Conservation (phyloP, 2,888 invertebrate species). For the Molorchus minor region DNA sequence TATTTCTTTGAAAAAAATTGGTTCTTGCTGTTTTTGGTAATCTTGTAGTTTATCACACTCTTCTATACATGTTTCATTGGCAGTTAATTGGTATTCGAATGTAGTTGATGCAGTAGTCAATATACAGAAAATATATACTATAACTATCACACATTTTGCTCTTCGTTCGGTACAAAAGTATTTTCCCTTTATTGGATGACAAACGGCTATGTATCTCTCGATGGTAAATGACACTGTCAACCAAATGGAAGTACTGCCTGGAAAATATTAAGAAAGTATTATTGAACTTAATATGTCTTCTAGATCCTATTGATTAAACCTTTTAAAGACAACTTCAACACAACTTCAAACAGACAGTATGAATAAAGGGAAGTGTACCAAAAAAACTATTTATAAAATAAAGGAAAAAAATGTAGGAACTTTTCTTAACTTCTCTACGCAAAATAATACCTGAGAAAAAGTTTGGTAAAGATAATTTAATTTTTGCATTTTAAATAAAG, state of each 20-base stretch:
- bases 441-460: too few relatives aligned
- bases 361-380: too few relatives aligned
- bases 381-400: too few relatives aligned
- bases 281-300: neutral
- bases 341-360: too few relatives aligned
- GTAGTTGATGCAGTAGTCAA: constrained; percentile 71
- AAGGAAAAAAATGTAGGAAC: too few relatives aligned
- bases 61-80: constrained; percentile 52
- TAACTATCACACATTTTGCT: constrained; percentile 72
- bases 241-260: constrained; percentile 77
- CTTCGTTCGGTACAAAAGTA: constrained; percentile 75
- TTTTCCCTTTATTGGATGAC: constrained; percentile 77
- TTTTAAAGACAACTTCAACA: neutral
- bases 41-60: too few relatives aligned
- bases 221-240: constrained; percentile 79
- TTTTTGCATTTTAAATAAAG: too few relatives aligned
- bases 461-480: too few relatives aligned
- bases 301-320: neutral
- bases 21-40: too few relatives aligned
- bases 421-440: too few relatives aligned
- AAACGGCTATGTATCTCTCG: constrained; percentile 79
- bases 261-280: constrained; percentile 29
- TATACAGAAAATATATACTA: constrained; percentile 69
- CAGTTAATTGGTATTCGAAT: constrained; percentile 71
- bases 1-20: constrained; percentile 13